phyloP scores from a whole-genome alignment of 2,797 vertebrate genomes.

The Tokudaia muenninki region DNA sequence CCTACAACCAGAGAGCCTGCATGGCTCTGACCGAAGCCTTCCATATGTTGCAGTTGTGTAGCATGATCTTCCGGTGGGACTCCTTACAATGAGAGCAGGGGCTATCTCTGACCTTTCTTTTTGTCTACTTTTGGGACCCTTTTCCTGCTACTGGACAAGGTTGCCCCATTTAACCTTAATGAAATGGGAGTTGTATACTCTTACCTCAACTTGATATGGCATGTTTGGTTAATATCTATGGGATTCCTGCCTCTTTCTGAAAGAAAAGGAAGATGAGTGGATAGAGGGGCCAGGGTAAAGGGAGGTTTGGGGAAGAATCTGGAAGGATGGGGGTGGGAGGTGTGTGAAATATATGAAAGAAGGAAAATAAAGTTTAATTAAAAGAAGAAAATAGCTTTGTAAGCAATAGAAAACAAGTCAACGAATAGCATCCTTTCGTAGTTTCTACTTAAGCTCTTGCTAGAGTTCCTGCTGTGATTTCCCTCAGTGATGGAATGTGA shows the following conservation, averaged over 20 bases:
- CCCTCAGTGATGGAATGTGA: neutral
- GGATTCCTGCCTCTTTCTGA: neutral
- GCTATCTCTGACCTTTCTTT: neutral
- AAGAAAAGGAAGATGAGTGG: neutral
- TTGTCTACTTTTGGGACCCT: neutral
- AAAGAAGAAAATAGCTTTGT: neutral
- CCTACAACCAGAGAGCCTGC: neutral
- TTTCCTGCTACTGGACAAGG: neutral
- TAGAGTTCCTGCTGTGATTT: too few species aligned
- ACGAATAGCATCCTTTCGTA: too few species aligned
- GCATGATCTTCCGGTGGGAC: neutral
- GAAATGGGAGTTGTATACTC: neutral
- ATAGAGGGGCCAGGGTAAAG: neutral
- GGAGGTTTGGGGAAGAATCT: neutral
- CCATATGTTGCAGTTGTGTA: neutral
- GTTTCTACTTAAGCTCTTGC: neutral
- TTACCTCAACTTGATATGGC: neutral
- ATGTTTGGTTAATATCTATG: neutral
- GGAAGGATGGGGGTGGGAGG: neutral
- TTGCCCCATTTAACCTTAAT: neutral
- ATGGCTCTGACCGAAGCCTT: neutral
- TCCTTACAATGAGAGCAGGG: neutral
- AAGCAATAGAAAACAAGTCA: neutral
- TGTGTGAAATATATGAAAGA: neutral
- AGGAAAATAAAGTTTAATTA: neutral